Evolutionary conservation across 2,797 vertebrate genomes (phyloP), one percentile per base, ranked within the genome.

Genomic region (Typhlichthys eigenmanni): DNA sequence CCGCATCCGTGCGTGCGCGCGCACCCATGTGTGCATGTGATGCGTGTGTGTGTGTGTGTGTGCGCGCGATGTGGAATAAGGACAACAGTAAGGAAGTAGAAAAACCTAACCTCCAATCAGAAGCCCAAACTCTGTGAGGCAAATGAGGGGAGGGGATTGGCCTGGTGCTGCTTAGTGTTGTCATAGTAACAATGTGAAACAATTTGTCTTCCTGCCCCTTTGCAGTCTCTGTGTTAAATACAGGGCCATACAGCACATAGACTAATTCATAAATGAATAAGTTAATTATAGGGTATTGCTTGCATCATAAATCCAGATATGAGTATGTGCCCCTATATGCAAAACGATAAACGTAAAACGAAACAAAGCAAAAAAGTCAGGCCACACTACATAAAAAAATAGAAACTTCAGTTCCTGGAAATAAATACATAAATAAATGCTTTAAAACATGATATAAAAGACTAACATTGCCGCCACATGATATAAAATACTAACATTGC

Each of bases 341-440:
- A 72, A 43, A 69, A 72, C 80, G 82, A 81, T 29, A 76, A 76
- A 79, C 73, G 6, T 45, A 64, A 75, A 66, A 19, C 66, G 65
- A 63, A 34, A 68, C 66, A 55, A 47, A 45, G 72, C 69, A 71
- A 88, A 92, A 92, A 92, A 92, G 24, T 29, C 24, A 29, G 86
- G 86, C 88, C 90, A 89, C 87, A 81, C 87, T 87, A 88, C 29
- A 55, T 24, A 85, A 80, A 76, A 85, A 88, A 89, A 89, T 90
- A 82, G 85, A 88, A 81, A 69, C 76, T 87, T 86, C 76, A 78
- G 76, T 87, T 92, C 72, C 81, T 19, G 17, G 81, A 86, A 88
- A 89, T 29, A 29, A 91, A 93, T 91, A 92, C 93, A 93, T 92
- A 92, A 88, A 91, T 89, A 92, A 88, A 91, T 89, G 91, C 71